Evolutionary conservation across 1,140 invertebrate genomes (phyloP).

Genomic region (Archegozetes longisetosus): DNA sequence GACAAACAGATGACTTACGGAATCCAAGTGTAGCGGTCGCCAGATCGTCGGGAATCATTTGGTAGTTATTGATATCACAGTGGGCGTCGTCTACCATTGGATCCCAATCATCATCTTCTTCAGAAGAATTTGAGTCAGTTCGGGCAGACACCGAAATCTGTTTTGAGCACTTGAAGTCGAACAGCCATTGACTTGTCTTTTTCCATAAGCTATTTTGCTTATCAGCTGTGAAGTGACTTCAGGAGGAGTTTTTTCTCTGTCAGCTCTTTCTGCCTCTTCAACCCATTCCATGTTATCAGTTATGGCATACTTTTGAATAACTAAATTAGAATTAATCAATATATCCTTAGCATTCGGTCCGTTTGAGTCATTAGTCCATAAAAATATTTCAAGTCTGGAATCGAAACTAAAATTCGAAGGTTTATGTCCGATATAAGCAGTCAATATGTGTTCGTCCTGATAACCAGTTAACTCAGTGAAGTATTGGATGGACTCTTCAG

Average conservation of each 20-base stretch:
- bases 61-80: not conserved
- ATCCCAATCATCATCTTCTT: not conserved
- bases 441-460: not conserved
- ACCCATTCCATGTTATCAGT: not conserved
- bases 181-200: not conserved
- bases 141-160: not conserved
- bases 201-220: not conserved
- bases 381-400: not conserved
- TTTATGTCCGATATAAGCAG: not conserved
- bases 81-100: not conserved
- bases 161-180: too few species aligned
- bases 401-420: not conserved
- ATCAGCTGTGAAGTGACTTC: not conserved
- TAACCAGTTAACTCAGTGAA: not conserved
- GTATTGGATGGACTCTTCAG: not conserved
- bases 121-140: not conserved
- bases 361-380: not conserved
- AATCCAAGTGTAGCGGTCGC: not conserved
- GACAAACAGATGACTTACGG: not conserved
- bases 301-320: not conserved
- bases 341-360: not conserved
- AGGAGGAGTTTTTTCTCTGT: not conserved
- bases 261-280: not conserved
- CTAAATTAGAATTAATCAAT: not conserved
- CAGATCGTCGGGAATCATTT: not conserved